These are phyloP conservation scores for Poecilia wingei DNA, from an alignment of 2,797 vertebrate species.

Conservation along the genomic window DNA sequence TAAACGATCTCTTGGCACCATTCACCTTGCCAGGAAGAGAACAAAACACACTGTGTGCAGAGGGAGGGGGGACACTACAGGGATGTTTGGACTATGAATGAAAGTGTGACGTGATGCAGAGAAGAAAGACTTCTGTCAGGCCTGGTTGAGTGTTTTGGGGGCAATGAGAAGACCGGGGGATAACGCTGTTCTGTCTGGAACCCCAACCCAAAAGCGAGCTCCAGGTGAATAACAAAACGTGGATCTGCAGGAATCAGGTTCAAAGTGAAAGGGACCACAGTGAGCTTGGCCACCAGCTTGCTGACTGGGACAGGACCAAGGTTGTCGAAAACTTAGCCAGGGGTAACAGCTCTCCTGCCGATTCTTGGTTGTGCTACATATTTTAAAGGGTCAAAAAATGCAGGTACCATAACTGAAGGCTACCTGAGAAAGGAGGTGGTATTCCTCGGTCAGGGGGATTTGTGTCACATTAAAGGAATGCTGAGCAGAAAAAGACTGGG, in stretches of 20 bases:
- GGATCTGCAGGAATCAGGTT: slow-evolving; percentile 65
- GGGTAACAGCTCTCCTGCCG: slow-evolving; percentile 55
- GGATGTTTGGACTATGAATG: slow-evolving; percentile 52
- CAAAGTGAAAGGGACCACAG: slow-evolving; percentile 50
- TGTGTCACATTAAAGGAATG: slow-evolving; percentile 65
- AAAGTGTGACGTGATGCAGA: slow-evolving; percentile 47
- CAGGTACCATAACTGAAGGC: slow-evolving; percentile 42
- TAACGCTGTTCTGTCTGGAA: slow-evolving; percentile 53
- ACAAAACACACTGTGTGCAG: slow-evolving; percentile 52
- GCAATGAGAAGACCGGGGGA: slow-evolving; percentile 31
- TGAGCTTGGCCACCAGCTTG: slow-evolving; percentile 51
- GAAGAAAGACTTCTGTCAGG: slow-evolving; percentile 43
- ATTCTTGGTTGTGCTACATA: slow-evolving; percentile 29
- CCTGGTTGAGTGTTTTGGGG: slow-evolving; percentile 35
- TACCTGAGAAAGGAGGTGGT: slow-evolving; percentile 40
- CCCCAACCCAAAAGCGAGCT: slow-evolving; percentile 54
- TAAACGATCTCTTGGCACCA: slow-evolving; percentile 65
- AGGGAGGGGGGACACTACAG: slow-evolving; percentile 49
- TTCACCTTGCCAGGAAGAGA: slow-evolving; percentile 71
- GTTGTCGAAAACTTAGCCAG: slow-evolving; percentile 55
- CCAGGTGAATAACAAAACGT: slow-evolving; percentile 70
- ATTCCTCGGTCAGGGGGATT: slow-evolving; percentile 62
- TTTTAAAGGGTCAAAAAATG: slow-evolving; percentile 23
- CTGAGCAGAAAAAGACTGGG: slow-evolving; percentile 56
- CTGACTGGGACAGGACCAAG: slow-evolving; percentile 52